These are phyloP conservation scores for Zaprionus davidi DNA, from an alignment of 1,140 invertebrate species.

Conservation along the genomic window DNA sequence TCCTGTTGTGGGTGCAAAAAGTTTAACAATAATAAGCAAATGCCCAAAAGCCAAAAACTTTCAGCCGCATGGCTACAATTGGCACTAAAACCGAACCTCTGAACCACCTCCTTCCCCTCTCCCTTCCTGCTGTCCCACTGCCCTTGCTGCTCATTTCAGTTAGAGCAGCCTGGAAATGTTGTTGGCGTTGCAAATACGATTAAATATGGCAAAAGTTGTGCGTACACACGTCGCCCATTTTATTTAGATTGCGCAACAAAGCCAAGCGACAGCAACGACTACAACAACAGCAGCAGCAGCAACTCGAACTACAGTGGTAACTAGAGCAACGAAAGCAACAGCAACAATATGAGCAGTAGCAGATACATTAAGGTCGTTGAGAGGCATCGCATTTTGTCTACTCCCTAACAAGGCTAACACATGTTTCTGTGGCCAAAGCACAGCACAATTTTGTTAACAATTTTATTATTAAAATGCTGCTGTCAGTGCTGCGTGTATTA, in stretches of 20 bases:
- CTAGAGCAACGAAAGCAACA: conserved; percentile 40
- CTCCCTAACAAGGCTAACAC: conserved; percentile 74
- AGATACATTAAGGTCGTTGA: conserved; percentile 62
- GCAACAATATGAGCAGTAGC: conserved; percentile 33
- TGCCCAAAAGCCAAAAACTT: conserved; percentile 69
- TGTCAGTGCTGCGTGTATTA: conserved; percentile 11
- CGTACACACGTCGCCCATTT: conserved; percentile 79
- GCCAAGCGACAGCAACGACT: conserved; percentile 52
- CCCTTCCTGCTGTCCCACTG: conserved; percentile 4
- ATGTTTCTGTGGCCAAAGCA: conserved; percentile 75
- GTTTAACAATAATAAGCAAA: conserved; percentile 82
- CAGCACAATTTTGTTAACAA: conserved; percentile 80
- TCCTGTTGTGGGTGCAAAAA: conserved; percentile 70
- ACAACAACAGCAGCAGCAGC: conserved; percentile 39
- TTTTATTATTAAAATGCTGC: conserved; percentile 80
- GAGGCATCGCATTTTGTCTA: conserved; percentile 49
- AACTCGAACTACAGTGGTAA: conserved; percentile 19
- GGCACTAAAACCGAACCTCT: conserved; percentile 43
- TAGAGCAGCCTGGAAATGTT: conserved; percentile 41
- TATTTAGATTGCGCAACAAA: conserved; percentile 77
- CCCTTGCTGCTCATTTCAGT: conserved; percentile 37
- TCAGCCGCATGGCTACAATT: conserved; percentile 58
- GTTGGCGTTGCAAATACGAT: conserved; percentile 71
- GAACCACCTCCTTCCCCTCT: background rate
- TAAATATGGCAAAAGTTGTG: conserved; percentile 82